Conservation (phyloP, 2,113 vertebrate species). For the Gnathonemus longibarbis region DNA sequence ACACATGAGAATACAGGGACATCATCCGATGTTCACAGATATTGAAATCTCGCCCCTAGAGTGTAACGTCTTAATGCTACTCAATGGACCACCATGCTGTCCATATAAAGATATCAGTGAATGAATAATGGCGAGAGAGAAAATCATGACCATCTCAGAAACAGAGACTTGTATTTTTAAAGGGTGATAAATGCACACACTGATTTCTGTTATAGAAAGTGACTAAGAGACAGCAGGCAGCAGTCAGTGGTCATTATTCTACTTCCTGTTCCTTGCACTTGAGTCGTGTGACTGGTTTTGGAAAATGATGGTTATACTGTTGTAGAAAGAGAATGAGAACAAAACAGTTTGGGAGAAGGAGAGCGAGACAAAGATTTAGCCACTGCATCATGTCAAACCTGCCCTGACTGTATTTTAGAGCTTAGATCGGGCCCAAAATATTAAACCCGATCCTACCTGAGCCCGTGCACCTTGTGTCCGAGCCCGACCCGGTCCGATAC, state of each 20-base stretch:
- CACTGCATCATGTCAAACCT: background rate
- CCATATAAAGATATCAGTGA: conserved; percentile 10
- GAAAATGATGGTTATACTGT: background rate
- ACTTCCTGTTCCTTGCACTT: background rate
- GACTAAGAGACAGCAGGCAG: conserved; percentile 10
- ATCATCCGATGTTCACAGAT: background rate
- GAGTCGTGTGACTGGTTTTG: conserved; percentile 10
- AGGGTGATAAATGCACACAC: background rate
- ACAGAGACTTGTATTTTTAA: conserved; percentile 20
- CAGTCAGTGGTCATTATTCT: background rate
- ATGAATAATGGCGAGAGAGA: conserved; percentile 20
- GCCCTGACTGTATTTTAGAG: no score
- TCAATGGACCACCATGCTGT: background rate
- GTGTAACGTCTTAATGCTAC: background rate
- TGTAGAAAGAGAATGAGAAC: background rate
- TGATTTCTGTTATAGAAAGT: conserved; percentile 25
- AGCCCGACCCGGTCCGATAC: no score
- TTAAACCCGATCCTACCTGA: no score
- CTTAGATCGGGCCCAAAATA: no score
- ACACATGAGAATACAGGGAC: background rate
- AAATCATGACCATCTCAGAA: conserved; percentile 19
- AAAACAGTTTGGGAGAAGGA: background rate
- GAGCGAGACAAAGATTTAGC: background rate
- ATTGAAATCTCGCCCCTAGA: background rate
- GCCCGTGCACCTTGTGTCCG: no score